Evolutionary conservation across 2,113 vertebrate species (phyloP).

Genomic region (Polyodon spathula): DNA sequence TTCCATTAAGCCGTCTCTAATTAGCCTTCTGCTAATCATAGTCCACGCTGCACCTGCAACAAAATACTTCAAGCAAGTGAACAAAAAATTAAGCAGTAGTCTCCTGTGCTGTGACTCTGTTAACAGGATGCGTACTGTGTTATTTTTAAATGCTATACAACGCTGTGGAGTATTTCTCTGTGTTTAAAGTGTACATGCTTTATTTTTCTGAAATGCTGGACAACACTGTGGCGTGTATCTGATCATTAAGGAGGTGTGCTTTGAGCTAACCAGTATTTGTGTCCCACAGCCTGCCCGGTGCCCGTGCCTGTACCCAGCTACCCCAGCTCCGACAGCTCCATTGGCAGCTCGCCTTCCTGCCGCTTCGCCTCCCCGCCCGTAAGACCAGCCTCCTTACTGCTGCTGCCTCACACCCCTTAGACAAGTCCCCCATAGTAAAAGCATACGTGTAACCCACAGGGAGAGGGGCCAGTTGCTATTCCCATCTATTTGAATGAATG

Average conservation of each 20-base stretch:
- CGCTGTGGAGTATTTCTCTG: too few relatives aligned
- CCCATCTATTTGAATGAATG: too few relatives aligned
- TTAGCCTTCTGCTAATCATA: too few relatives aligned
- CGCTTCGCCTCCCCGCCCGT: slow-evolving; percentile 88
- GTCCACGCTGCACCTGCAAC: too few relatives aligned
- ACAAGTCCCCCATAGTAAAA: not conserved
- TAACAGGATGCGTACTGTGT: too few relatives aligned
- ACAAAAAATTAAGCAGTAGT: too few relatives aligned
- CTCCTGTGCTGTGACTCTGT: too few relatives aligned
- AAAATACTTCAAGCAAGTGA: too few relatives aligned
- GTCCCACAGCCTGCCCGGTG: slow-evolving; percentile 75
- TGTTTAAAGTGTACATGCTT: too few relatives aligned
- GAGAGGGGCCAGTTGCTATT: too few relatives aligned
- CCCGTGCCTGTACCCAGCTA: slow-evolving; percentile 75
- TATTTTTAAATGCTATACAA: too few relatives aligned
- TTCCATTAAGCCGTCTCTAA: too few relatives aligned
- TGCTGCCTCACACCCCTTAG: not conserved
- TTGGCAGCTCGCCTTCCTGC: slow-evolving; percentile 78
- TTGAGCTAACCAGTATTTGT: not conserved
- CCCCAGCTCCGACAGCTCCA: slow-evolving; percentile 71
- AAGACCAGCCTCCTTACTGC: slow-evolving; percentile 43
- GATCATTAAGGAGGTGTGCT: not conserved
- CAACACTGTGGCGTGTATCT: not conserved
- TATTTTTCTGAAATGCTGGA: not conserved
- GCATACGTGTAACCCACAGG: slow-evolving; percentile 4